These are phyloP conservation scores for Catocala sponsa DNA, from an alignment of 2,888 invertebrate genomes.

Conservation along the genomic window DNA sequence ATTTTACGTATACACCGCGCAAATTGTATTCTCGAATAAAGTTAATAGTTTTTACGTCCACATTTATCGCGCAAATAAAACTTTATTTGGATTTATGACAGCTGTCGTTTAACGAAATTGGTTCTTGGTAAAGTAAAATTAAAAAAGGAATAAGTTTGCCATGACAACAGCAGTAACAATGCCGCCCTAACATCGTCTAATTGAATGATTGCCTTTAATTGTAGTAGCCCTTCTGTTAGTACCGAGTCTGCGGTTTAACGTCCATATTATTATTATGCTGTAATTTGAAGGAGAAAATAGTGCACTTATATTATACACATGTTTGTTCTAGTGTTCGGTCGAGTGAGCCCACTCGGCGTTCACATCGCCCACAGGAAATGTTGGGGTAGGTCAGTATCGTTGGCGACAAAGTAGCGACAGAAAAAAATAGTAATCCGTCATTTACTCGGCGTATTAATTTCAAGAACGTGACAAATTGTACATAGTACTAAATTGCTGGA, in stretches of 20 bases:
- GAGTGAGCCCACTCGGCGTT: constrained; percentile 13
- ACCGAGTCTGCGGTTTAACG: constrained; percentile 71
- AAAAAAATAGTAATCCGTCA: constrained; percentile 22
- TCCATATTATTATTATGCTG: constrained; percentile 53
- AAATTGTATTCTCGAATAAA: constrained; percentile 21
- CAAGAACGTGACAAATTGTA: background rate
- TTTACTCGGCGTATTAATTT: background rate
- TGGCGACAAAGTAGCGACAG: constrained; percentile 14
- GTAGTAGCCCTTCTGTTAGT: constrained; percentile 62
- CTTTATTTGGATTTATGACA: constrained; percentile 21
- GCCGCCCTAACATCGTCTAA: constrained; percentile 62
- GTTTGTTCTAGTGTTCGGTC: constrained; percentile 12
- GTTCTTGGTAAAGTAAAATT: constrained; percentile 19
- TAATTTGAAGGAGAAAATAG: constrained; percentile 40
- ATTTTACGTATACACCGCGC: constrained; percentile 6
- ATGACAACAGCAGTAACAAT: constrained; percentile 53
- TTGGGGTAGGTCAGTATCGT: constrained; percentile 45
- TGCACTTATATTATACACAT: constrained; percentile 16
- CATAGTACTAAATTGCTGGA: background rate
- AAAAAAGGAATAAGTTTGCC: constrained; percentile 37
- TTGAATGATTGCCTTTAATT: constrained; percentile 80
- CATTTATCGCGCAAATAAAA: constrained; percentile 21
- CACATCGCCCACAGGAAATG: constrained; percentile 14
- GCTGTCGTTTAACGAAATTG: constrained; percentile 22
- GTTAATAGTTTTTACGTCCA: constrained; percentile 6